These are phyloP conservation scores for Spodoptera exigua DNA, from an alignment of 2,888 invertebrate species.

Conservation along the genomic window DNA sequence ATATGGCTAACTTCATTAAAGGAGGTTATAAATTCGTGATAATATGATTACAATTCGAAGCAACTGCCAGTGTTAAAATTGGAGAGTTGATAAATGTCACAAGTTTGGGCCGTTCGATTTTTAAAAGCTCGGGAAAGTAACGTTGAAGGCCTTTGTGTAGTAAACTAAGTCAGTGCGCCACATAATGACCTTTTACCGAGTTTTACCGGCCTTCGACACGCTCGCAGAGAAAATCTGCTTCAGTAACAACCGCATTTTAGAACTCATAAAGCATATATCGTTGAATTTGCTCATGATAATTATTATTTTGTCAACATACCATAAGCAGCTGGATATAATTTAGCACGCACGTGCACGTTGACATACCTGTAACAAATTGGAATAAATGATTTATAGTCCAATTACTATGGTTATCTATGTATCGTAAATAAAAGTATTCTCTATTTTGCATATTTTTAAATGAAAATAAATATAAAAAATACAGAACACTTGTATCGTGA, in stretches of 20 bases:
- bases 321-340: too few species aligned
- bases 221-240: slow-evolving; percentile 65
- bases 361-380: slow-evolving; percentile 55
- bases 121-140: slow-evolving; percentile 64
- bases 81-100: slow-evolving; percentile 47
- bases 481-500: slow-evolving; percentile 8
- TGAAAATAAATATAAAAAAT: slow-evolving; percentile 5
- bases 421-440: slow-evolving; percentile 11
- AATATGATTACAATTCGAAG: slow-evolving; percentile 39
- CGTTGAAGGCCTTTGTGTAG: slow-evolving; percentile 68
- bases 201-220: slow-evolving; percentile 67
- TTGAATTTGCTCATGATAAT: too few species aligned
- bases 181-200: slow-evolving; percentile 71
- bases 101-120: slow-evolving; percentile 52
- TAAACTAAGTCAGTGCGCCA: slow-evolving; percentile 72
- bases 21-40: slow-evolving; percentile 26
- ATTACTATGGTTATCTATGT: too few species aligned
- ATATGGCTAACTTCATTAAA: slow-evolving; percentile 17
- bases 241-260: slow-evolving; percentile 60
- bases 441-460: slow-evolving; percentile 6
- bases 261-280: slow-evolving; percentile 38
- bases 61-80: slow-evolving; percentile 49
- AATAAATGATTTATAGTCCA: slow-evolving; percentile 1
- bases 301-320: too few species aligned
- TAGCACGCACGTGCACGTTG: background rate